phyloP scores from a whole-genome alignment of 2,888 invertebrate genomes.

The Tholera decimalis region DNA sequence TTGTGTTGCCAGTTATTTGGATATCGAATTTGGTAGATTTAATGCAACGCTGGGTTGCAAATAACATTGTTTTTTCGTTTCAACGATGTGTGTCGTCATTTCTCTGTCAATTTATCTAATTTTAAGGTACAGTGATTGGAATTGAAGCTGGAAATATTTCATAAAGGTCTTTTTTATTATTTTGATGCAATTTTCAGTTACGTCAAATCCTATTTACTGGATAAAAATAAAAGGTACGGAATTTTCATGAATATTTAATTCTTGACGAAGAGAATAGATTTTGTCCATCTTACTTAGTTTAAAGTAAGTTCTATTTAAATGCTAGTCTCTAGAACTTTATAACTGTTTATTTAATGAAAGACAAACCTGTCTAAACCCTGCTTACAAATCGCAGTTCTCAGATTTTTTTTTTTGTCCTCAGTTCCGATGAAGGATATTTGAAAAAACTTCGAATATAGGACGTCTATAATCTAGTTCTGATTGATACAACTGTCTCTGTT shows the following conservation, averaged over 20 bases:
- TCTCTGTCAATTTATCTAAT: constrained; percentile 58
- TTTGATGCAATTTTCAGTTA: constrained; percentile 21
- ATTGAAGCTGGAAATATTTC: constrained; percentile 19
- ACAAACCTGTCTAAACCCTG: background rate
- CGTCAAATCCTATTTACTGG: constrained; percentile 18
- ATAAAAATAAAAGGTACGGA: constrained; percentile 6
- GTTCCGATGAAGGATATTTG: too few relatives aligned
- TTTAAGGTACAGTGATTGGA: constrained; percentile 27
- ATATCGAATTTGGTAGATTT: constrained; percentile 73
- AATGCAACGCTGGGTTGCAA: constrained; percentile 63
- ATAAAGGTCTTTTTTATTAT: constrained; percentile 6
- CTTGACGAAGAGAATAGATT: constrained; percentile 32
- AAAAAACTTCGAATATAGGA: background rate
- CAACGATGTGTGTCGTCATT: constrained; percentile 29
- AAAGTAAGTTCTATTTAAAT: constrained; percentile 3
- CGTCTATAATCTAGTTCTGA: background rate
- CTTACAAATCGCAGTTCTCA: background rate
- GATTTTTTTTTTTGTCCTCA: too few relatives aligned
- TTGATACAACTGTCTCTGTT: constrained; percentile 32
- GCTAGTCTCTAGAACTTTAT: background rate
- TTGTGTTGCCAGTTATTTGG: constrained; percentile 71
- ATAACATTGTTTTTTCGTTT: constrained; percentile 63
- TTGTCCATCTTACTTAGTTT: constrained; percentile 34
- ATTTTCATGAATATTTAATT: constrained; percentile 33
- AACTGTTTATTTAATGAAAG: background rate